These are phyloP conservation scores for Perdita meconis DNA, from an alignment of 2,888 invertebrate genomes.

Conservation along the genomic window DNA sequence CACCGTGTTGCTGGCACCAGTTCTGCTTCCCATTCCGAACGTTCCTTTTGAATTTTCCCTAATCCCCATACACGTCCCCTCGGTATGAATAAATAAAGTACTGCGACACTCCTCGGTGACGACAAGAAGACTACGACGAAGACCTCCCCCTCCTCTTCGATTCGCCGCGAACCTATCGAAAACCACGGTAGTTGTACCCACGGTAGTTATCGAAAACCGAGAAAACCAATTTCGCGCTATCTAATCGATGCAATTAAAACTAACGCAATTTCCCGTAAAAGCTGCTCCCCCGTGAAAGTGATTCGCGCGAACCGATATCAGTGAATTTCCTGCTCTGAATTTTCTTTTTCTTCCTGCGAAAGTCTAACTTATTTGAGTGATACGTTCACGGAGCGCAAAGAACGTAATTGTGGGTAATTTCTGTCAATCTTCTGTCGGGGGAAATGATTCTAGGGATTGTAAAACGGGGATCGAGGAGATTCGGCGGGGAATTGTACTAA, in stretches of 20 bases:
- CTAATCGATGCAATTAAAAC: background rate
- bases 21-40: slow-evolving; percentile 73
- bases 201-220: background rate
- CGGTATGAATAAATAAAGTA: slow-evolving; percentile 82
- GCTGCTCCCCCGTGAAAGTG: too few species aligned
- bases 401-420: too few species aligned
- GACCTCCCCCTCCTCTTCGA: background rate
- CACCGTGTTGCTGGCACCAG: slow-evolving; percentile 71
- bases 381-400: too few species aligned
- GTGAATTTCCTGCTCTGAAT: too few species aligned
- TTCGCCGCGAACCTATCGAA: slow-evolving; percentile 14
- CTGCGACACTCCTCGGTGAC: slow-evolving; percentile 48
- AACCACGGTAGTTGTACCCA: slow-evolving; percentile 2
- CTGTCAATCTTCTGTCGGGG: too few species aligned
- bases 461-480: too few species aligned
- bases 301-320: too few species aligned
- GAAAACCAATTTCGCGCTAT: background rate
- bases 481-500: too few species aligned
- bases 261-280: background rate
- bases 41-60: slow-evolving; percentile 73
- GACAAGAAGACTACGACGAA: slow-evolving; percentile 12
- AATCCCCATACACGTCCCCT: slow-evolving; percentile 71
- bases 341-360: too few species aligned
- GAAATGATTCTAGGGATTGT: too few species aligned
- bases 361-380: too few species aligned